Percentiles rank a stretch among this genome's conserved stretches.
Evolutionary conservation across 1,140 invertebrate species (phyloP).

Genomic region (Carposina sasakii): DNA sequence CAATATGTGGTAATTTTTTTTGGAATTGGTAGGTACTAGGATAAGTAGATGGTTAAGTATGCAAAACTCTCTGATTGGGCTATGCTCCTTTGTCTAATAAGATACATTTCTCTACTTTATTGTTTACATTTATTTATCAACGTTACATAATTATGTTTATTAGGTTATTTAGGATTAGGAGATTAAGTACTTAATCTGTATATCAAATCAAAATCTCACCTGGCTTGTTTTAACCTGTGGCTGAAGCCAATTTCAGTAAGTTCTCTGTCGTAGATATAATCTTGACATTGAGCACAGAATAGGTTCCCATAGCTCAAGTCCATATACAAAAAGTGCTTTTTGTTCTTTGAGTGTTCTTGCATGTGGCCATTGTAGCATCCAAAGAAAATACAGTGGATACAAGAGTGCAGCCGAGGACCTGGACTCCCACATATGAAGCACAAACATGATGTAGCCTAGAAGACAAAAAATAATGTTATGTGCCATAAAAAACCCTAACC

Average conservation of each 20-base stretch:
- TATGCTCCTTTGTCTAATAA: no score
- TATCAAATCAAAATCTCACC: conserved; percentile 62
- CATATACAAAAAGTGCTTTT: conserved; percentile 88
- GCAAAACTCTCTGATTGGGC: no score
- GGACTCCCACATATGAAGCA: conserved; percentile 85
- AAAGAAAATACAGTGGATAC: conserved; percentile 93
- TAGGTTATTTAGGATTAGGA: no score
- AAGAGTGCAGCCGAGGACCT: conserved; percentile 87
- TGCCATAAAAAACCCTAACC: no score
- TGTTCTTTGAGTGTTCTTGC: conserved; percentile 85
- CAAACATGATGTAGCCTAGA: conserved; percentile 81
- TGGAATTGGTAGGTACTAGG: no score
- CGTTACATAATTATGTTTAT: no score
- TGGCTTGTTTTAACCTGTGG: conserved; percentile 73
- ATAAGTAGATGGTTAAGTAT: no score
- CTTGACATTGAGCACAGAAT: conserved; percentile 92
- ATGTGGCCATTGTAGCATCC: conserved; percentile 89
- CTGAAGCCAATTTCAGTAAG: conserved; percentile 75
- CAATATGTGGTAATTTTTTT: no score
- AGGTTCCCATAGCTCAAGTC: conserved; percentile 92
- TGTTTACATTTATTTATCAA: no score
- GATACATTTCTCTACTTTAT: no score
- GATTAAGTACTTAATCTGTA: no score
- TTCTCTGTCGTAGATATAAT: conserved; percentile 92
- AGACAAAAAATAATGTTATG: conserved; percentile 22